Conservation (phyloP, 2,113 vertebrate genomes). For the Ochotona princeps region DNA sequence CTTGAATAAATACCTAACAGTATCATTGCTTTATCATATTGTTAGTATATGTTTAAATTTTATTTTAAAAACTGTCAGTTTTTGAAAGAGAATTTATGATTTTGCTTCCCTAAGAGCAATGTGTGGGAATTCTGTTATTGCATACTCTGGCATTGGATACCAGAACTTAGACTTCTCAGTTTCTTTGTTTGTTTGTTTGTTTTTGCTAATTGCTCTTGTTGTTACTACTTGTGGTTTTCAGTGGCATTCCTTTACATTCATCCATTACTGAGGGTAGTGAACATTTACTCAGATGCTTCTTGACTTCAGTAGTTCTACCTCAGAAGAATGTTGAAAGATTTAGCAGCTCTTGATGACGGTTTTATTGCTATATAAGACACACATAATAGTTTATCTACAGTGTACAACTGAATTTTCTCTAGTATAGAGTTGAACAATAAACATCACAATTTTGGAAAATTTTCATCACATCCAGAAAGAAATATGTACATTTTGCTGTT, state of each 20-base stretch:
- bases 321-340: neutral
- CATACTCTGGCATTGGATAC: no score
- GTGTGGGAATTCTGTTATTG: neutral
- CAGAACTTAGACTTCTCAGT: neutral
- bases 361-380: neutral
- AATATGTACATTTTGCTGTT: neutral
- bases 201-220: neutral
- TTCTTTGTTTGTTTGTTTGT: neutral
- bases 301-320: neutral
- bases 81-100: neutral
- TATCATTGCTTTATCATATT: neutral
- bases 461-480: neutral
- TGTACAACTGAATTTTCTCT: neutral
- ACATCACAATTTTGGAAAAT: neutral
- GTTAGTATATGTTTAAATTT: neutral
- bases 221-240: neutral
- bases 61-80: neutral
- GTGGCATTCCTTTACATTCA: neutral
- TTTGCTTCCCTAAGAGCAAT: neutral
- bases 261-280: neutral
- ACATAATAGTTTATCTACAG: neutral
- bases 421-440: neutral
- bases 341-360: neutral
- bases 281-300: neutral
- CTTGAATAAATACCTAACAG: neutral